phyloP scores from a whole-genome alignment of 1,140 invertebrate species.

The Mylabris phalerata region DNA sequence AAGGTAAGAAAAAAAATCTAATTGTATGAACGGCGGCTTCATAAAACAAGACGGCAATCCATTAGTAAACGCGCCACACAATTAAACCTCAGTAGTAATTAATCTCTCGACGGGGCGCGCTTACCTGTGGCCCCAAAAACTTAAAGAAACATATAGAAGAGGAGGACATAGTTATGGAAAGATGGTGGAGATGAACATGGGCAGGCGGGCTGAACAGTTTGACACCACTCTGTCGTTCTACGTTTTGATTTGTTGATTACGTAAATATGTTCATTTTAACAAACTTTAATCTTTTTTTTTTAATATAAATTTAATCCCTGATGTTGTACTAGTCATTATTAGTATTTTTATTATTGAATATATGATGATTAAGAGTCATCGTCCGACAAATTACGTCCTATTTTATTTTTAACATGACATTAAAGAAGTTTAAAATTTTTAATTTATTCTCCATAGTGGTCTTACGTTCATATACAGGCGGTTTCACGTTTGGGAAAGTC shows the following conservation, averaged over 20 bases:
- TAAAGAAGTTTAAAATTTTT: not conserved
- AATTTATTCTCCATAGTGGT: too few species aligned
- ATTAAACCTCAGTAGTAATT: slow-evolving; percentile 24
- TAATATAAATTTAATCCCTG: too few species aligned
- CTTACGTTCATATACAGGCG: too few species aligned
- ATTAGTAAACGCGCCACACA: slow-evolving; percentile 24
- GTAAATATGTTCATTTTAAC: slow-evolving; percentile 12
- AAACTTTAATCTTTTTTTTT: not conserved
- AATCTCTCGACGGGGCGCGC: slow-evolving; percentile 21
- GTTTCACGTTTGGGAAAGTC: too few species aligned
- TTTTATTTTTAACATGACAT: not conserved
- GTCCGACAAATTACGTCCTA: slow-evolving; percentile 5
- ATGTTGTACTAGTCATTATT: too few species aligned
- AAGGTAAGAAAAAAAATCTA: too few species aligned
- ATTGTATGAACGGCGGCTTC: slow-evolving; percentile 29
- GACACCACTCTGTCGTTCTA: slow-evolving; percentile 1
- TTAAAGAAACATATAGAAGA: not conserved
- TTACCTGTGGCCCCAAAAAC: not conserved
- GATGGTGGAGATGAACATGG: not conserved
- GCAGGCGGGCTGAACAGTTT: slow-evolving; percentile 7
- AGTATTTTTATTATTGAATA: not conserved
- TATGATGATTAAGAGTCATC: slow-evolving; percentile 12
- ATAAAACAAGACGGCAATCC: slow-evolving; percentile 36
- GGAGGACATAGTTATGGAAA: not conserved
- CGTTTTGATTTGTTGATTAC: slow-evolving; percentile 13